Base-by-base conservation (phyloP, 2,797 vertebrate species). In the Bovichtus diacanthus region DNA sequence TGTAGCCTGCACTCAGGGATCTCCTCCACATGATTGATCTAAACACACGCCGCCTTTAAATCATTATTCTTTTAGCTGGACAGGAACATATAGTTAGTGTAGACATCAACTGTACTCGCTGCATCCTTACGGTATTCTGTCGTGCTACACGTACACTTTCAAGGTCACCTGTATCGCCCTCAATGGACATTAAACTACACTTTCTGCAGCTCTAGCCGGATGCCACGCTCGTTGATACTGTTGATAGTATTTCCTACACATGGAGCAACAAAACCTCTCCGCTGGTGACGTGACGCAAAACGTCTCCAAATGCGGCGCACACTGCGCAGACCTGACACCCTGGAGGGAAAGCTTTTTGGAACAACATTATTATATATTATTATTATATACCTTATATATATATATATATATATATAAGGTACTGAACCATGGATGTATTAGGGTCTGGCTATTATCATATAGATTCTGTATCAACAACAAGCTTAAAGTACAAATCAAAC, bases 11-110 rank as follows among this genome's bases (percentile, higher is more conserved):
- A 59, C 19, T 65, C 44, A 92, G 9, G 18, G 69, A 59, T 55
- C 55, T 86, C 31, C 67, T 86, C 92, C 90, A 92, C 92, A 94
- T 93, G 80, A 46, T 51, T 21, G 10, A 21, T 12, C 3, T n/a
- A 12, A 44, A 54, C 23, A 36, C 5, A 72, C 55, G 56, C 18
- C 1, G 5, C 12, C 0, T 44, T 10, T 23, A 18, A 39, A 38
- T 18, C 15, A 2, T 15, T 12, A 2, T 36, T 54, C 2, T 1
- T 39, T 21, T 0, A 0, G 6, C 49, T 25, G 47, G 10, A 59
- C 13, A 41, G 19, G 8, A 25, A 19, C 25, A n/a, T 4, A 6
- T 21, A 23, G 39, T 16, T n/a, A 1, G 23, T 43, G 16, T 25
- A 5, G 6, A 23, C 16, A 3, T 31, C 13, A 50, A n/a, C 55